Percentiles rank a stretch among this genome's conserved stretches.
Evolutionary conservation across 2,888 invertebrate species (phyloP).

Genomic region (Punctoribates punctum): DNA sequence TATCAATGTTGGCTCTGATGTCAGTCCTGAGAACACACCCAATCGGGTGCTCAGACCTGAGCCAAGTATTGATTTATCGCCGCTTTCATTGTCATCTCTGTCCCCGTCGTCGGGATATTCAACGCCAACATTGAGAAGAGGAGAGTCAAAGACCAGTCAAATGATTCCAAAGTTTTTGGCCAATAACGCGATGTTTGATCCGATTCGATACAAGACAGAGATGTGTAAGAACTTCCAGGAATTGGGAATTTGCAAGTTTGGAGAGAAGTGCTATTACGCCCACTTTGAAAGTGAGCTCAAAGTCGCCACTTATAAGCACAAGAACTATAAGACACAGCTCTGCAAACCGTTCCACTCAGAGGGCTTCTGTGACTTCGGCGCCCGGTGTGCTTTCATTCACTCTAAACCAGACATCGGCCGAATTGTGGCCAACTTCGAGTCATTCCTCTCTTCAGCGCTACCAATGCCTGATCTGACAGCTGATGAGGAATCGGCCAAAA

Average conservation of each 20-base stretch:
- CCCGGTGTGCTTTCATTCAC: conserved; percentile 42
- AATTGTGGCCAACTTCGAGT: not conserved
- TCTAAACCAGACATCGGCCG: conserved; percentile 8
- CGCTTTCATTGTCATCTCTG: too few relatives aligned
- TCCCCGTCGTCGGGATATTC: too few relatives aligned
- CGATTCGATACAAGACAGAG: conserved; percentile 40
- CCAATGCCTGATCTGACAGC: not conserved
- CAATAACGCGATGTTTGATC: conserved; percentile 6
- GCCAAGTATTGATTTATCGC: too few relatives aligned
- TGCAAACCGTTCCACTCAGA: conserved; percentile 37
- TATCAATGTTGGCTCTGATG: too few relatives aligned
- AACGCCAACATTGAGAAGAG: not conserved
- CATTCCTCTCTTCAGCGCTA: not conserved
- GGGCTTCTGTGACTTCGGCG: conserved; percentile 42
- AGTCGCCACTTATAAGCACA: conserved; percentile 37
- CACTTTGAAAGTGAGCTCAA: conserved; percentile 33
- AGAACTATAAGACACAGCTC: conserved; percentile 42
- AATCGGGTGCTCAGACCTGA: too few relatives aligned
- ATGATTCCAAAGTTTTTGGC: not conserved
- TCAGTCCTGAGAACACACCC: too few relatives aligned
- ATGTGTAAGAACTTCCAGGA: conserved; percentile 39
- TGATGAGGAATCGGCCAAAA: not conserved
- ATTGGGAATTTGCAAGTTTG: conserved; percentile 40
- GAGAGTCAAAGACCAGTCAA: not conserved
- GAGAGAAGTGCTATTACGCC: conserved; percentile 41